phyloP scores from a whole-genome alignment of 1,140 invertebrate genomes.

The Venturia canescens region DNA sequence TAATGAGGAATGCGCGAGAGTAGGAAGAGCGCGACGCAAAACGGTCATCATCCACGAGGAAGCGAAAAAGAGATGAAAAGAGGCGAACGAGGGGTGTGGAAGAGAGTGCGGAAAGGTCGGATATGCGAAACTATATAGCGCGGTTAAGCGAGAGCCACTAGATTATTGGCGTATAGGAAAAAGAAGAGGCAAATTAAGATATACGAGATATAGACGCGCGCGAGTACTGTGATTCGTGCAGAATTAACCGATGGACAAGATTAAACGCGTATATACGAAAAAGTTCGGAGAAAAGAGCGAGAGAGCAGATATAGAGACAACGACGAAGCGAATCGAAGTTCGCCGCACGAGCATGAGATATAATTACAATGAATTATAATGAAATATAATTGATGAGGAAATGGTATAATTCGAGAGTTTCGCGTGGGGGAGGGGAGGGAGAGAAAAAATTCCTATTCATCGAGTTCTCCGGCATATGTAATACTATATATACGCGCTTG shows the following conservation, averaged over 20 bases:
- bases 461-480: neutral
- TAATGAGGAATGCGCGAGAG: neutral
- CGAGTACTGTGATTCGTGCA: constrained; percentile 5
- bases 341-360: neutral
- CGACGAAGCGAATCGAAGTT: too few species aligned
- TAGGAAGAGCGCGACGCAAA: constrained; percentile 18
- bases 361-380: constrained; percentile 39
- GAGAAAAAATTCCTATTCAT: neutral
- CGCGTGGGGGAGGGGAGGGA: neutral
- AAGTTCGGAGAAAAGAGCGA: neutral
- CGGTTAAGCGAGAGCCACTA: constrained; percentile 38
- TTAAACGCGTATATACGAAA: neutral
- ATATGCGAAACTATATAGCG: constrained; percentile 28
- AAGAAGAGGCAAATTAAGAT: constrained; percentile 26
- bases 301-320: neutral
- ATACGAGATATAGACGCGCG: constrained; percentile 14
- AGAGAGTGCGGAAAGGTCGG: constrained; percentile 23
- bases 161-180: constrained; percentile 25
- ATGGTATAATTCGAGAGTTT: constrained; percentile 32
- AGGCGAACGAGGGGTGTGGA: neutral
- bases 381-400: constrained; percentile 33
- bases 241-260: neutral
- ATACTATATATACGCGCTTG: neutral
- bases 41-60: neutral
- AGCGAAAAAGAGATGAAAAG: constrained; percentile 34